These are phyloP conservation scores for Xerus rutilus DNA, from an alignment of 2,797 vertebrate genomes.

Conservation along the genomic window DNA sequence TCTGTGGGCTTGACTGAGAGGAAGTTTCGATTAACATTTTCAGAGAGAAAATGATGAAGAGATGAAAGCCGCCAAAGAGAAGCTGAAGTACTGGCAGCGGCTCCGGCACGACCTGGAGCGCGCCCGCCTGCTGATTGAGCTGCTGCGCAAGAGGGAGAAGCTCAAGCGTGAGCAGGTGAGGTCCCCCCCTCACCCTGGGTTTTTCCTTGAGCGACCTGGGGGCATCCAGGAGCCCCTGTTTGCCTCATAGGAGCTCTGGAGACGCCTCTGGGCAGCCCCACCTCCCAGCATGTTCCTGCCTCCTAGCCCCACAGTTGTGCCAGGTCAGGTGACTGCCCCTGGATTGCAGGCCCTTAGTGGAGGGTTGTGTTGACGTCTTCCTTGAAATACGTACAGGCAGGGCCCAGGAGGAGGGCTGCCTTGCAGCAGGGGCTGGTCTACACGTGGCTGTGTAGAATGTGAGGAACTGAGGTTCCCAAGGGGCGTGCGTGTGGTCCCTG, in stretches of 20 bases:
- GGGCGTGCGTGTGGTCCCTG: neutral
- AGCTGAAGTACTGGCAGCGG: constrained; percentile 97
- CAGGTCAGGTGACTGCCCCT: neutral
- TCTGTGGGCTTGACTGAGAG: neutral
- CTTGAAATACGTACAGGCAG: neutral
- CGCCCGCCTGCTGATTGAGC: constrained; percentile 95
- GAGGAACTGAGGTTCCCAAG: neutral
- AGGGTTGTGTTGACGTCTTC: rapidly evolving
- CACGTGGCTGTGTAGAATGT: neutral
- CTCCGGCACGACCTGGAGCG: constrained; percentile 97
- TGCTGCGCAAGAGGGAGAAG: constrained; percentile 98
- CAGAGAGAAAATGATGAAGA: constrained; percentile 96
- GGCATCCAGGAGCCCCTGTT: neutral
- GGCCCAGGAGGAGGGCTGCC: neutral
- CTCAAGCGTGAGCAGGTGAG: constrained; percentile 98
- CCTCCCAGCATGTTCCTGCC: neutral
- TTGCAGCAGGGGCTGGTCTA: neutral
- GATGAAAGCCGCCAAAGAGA: constrained; percentile 95
- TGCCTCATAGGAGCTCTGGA: neutral
- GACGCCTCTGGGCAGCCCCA: neutral
- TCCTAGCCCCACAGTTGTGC: neutral
- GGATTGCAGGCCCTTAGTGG: neutral
- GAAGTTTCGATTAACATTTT: neutral
- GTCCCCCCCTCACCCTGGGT: rapidly evolving
- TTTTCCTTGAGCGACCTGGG: neutral